Percentiles rank a stretch among this genome's conserved stretches.
These are phyloP conservation scores for Eristalis arbustorum DNA, from an alignment of 2,888 invertebrate genomes.

Conservation along the genomic window DNA sequence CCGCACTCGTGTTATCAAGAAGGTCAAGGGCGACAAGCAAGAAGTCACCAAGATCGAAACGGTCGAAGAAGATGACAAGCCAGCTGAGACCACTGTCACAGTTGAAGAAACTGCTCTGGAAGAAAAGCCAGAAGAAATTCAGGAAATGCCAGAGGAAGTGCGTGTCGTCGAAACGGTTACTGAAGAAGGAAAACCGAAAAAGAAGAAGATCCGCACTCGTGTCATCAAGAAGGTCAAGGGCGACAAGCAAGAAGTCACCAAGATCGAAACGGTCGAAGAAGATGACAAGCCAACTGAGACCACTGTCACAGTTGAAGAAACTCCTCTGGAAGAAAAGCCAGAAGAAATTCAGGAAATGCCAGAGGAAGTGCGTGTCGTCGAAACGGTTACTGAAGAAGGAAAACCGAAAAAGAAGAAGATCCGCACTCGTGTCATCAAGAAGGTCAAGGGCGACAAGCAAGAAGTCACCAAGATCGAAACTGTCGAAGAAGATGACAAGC, in stretches of 20 bases:
- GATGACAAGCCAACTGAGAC: slow-evolving; percentile 75
- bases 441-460: slow-evolving; percentile 42
- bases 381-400: slow-evolving; percentile 72
- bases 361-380: slow-evolving; percentile 70
- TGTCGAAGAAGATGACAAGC: slow-evolving; percentile 42
- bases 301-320: slow-evolving; percentile 76
- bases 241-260: slow-evolving; percentile 76
- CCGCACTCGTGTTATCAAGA: slow-evolving; percentile 41
- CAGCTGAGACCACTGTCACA: slow-evolving; percentile 45
- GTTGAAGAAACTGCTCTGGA: slow-evolving; percentile 39
- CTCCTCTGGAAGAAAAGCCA: slow-evolving; percentile 37
- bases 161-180: slow-evolving; percentile 29
- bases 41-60: slow-evolving; percentile 53
- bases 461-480: slow-evolving; percentile 49
- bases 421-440: slow-evolving; percentile 71
- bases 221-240: slow-evolving; percentile 62
- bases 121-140: slow-evolving; percentile 24
- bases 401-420: slow-evolving; percentile 75
- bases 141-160: slow-evolving; percentile 40
- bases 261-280: slow-evolving; percentile 77
- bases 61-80: slow-evolving; percentile 51
- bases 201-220: slow-evolving; percentile 42
- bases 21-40: slow-evolving; percentile 43
- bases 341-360: slow-evolving; percentile 56
- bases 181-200: slow-evolving; percentile 44